Evolutionary conservation across 2,888 invertebrate species (phyloP), one percentile per base, ranked within the genome.

Genomic region (Apeira syringaria): DNA sequence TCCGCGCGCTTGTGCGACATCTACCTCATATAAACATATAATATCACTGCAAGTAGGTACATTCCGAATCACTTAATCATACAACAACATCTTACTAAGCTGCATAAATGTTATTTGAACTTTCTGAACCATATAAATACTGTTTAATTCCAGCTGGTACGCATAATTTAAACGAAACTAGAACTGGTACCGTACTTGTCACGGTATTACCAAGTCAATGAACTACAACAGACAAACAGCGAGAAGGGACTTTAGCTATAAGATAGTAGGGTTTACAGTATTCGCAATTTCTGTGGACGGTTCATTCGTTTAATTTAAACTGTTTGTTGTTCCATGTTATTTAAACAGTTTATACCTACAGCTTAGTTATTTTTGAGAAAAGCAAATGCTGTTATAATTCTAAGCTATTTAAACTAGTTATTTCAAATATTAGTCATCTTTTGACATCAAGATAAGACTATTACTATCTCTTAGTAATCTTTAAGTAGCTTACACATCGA

Each of bases 201-300:
- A 46, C 32, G 30, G 38, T 22, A 39, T 47, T 39, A 38, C 33
- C n/a, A 32, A 40, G 52, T 48, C 51, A 48, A 48, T 32, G 48
- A 48, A 35, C 47, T 34, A 31, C 24, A 36, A 10, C 47, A 33
- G 36, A 15, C 38, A 34, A 38, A 24, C 20, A 34, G 15, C 2
- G 18, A 30, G 12, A 35, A 22, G 30, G 29, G 33, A 33, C 34
- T 33, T n/a, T 33, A 36, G 33, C 24, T 32, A 15, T 32, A 57
- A 41, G 51, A 47, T 42, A 49, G 50, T 40, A 52, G 36, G 54
- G 50, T 54, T 53, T 44, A 28, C 44, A 58, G 51, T 54, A 53
- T 39, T 46, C 40, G 50, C 55, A 53, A 53, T 59, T 57, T 49
- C 40, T 26, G 18, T 10, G 53, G 44, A 62, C 11, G 15, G 17